Evolutionary conservation across 2,113 vertebrate genomes (phyloP), one percentile per base, ranked within the genome.

Genomic region (Psilopogon haemacephalus): DNA sequence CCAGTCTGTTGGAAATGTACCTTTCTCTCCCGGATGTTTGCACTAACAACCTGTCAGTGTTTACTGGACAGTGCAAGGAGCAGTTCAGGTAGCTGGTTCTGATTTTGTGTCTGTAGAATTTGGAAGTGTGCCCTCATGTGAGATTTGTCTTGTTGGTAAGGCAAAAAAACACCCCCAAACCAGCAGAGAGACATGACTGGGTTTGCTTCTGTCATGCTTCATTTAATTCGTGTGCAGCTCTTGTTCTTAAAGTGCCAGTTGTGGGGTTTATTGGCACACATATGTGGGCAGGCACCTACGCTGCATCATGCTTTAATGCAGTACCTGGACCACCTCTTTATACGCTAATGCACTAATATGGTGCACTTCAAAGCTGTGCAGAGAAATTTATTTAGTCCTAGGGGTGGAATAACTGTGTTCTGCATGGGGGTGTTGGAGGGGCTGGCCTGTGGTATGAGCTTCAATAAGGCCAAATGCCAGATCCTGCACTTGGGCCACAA

Each of bases 261-360:
- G 73, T 0, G 35, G 62, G 82, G 33, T 86, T 94, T 96, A 89
- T 93, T 93, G 82, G 92, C 91, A 94, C 65, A 85, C 84, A 87
- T 37, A 87, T 37, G 94, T 88, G 84, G 94, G 95, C 79, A 93
- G 92, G 79, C 93, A 78, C 94, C 95, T 94, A 90, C 63, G 8
- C 83, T 76, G 40, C 50, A 81, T 92, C 44, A 18, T 87, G 84
- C 84, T 89, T 76, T 87, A 46, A 56, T 80, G 79, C 72, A 59
- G 60, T 54, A n/a, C 11, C 18, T 86, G 46, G 91, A 73, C 72
- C 88, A 90, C 85, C 88, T 86, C 72, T 80, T 55, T 93, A 48
- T 80, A 52, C 89, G 90, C 52, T 95, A 79, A 85, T 95, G 32
- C 32, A 52, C 13, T 87, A 33, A 67, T 27, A 72, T 10, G 33